Evolutionary conservation across 2,888 invertebrate species (phyloP), one percentile per base, ranked within the genome.

Genomic region (Atrina japonica): DNA sequence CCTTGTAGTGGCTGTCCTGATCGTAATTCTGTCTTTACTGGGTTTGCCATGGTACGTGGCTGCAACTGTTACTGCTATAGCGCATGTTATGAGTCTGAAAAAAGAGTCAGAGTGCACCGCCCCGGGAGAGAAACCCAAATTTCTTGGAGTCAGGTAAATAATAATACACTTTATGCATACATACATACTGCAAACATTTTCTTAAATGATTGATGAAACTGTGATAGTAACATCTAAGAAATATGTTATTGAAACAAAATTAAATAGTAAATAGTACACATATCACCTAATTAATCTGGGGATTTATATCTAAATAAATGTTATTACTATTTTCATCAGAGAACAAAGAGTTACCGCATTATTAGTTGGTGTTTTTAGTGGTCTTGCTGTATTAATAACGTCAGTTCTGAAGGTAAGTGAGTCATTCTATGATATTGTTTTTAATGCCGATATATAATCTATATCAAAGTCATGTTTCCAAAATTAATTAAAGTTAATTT

Each of bases 111-210:
- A 98, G 91, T 96, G 96, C 89, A 96, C 97, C 16, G 99, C 98
- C 1, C 99, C 99, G 0, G 98, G 99, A 73, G 99, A 99, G 90
- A 97, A 97, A 85, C 97, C 98, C 0, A 96, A 95, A 88, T 99
- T 99, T 91, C 92, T 98, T 76, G 98, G 99, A 66, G 97, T 98
- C 29, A 87, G 89, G 87, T 98, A 97, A 87, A 97, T 97, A 16
- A 56, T 9, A 3, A 27, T n/a, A n/a, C n/a, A n/a, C n/a, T n/a
- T n/a, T n/a, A n/a, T n/a, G n/a, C n/a, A n/a, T n/a, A n/a, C n/a
- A n/a, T n/a, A n/a, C n/a, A n/a, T n/a, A n/a, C n/a, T n/a, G n/a
- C n/a, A n/a, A n/a, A n/a, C n/a, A n/a, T n/a, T n/a, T n/a, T n/a
- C n/a, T n/a, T n/a, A n/a, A n/a, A n/a, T n/a, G n/a, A n/a, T n/a